Evolutionary conservation across 2,113 vertebrate genomes (phyloP).

Genomic region (Caracal caracal): DNA sequence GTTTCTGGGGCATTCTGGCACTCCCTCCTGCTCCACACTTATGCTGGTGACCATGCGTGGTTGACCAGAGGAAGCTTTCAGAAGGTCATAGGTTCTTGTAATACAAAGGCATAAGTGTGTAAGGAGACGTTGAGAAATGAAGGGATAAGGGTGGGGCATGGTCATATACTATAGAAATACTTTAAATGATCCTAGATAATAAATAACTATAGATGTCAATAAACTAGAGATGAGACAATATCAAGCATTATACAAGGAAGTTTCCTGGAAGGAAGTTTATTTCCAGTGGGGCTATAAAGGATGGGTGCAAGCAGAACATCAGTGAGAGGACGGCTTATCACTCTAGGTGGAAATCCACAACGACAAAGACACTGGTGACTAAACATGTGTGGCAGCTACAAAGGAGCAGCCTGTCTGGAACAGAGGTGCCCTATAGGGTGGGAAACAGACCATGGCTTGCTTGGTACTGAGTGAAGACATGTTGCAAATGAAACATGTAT

Average conservation of each 20-base stretch:
- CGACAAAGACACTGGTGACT: too few relatives aligned
- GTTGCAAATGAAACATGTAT: neutral
- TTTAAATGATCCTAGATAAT: neutral
- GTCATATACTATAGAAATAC: neutral
- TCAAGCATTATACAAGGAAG: neutral
- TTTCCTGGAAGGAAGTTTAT: neutral
- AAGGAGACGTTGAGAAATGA: neutral
- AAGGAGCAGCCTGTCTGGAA: neutral
- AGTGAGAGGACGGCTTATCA: neutral
- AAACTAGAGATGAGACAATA: neutral
- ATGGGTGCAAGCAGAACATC: neutral
- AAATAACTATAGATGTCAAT: neutral
- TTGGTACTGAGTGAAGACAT: neutral
- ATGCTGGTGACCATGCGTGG: too few relatives aligned
- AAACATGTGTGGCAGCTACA: neutral
- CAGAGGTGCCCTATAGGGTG: neutral
- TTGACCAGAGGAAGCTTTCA: neutral
- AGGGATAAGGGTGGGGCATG: accelerated
- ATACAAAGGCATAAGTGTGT: neutral
- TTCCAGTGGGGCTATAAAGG: neutral
- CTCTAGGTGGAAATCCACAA: neutral
- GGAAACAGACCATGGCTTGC: neutral
- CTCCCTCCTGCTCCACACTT: too few relatives aligned
- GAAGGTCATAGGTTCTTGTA: neutral
- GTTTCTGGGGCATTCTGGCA: neutral